Evolutionary conservation across 1,140 invertebrate species (phyloP).

Genomic region (fruit fly (Drosophila melanogaster)): Release_6_plus_ISO1_MT NT_037436.4:16766501-16767000

Average conservation of each 20-base stretch:
- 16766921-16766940: slow-evolving; percentile 28
- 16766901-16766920: slow-evolving; percentile 14
- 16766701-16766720: too few relatives aligned
- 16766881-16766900: background rate
- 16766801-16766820: too few relatives aligned
- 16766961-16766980: slow-evolving; percentile 33
- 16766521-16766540: slow-evolving; percentile 22
- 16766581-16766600: background rate
- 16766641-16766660: background rate
- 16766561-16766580: background rate
- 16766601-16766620: background rate
- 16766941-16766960: slow-evolving; percentile 45
- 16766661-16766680: too few relatives aligned
- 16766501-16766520: background rate
- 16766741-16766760: too few relatives aligned
- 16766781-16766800: too few relatives aligned
- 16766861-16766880: too few relatives aligned
- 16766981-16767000: slow-evolving; percentile 23
- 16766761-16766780: too few relatives aligned
- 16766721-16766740: too few relatives aligned
- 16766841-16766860: too few relatives aligned
- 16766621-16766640: background rate
- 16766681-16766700: too few relatives aligned
- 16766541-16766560: slow-evolving; percentile 18
- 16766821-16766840: too few relatives aligned